Base-by-base conservation (phyloP, 2,797 vertebrate species). In the Cephalopachus bancanus region DNA sequence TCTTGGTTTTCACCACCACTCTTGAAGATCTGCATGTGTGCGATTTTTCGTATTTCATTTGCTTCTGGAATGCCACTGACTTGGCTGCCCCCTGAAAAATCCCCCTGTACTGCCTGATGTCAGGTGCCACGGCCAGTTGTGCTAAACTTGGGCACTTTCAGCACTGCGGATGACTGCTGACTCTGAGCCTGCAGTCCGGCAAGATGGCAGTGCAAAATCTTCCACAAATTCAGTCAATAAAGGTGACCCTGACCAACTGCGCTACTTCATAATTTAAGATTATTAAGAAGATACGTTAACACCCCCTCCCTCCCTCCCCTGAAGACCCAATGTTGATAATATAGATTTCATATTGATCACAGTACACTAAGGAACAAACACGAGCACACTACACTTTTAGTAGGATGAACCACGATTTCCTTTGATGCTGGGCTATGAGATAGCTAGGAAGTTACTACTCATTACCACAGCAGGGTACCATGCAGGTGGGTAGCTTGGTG, bases 331-430 rank as follows among this genome's bases (percentile, higher is more conserved):
- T 57, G 81, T n/a, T 86, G 15, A 93, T 69, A 90, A 93, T 64
- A 93, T 20, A 96, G 49, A 94, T 85, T 95, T 95, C 33, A 65
- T 74, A 83, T 65, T 75, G 94, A 94, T 96, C 87, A 97, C 69
- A 93, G 51, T 83, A 93, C 49, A 85, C 17, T n/a, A 86, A 4
- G 95, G 67, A 90, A 91, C 55, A 96, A 81, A 90, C 83, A 97
- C 9, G 1, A 76, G 93, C 57, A 90, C 44, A 92, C 59, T 69
- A 26, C 62, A 93, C 74, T 97, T 92, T 94, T 55, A 87, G 57
- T 91, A 89, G 89, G 72, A 91, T 62, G 86, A 94, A 65, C 93
- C 91, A 95, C 26, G 1, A 79, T 94, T 86, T 93, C 76, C 44
- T 95, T 86, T 75, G 79, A 80, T 84, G 72, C 16, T 65, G 33